These are phyloP conservation scores for Loripinus fragilis DNA, from an alignment of 2,888 invertebrate genomes.

Conservation along the genomic window DNA sequence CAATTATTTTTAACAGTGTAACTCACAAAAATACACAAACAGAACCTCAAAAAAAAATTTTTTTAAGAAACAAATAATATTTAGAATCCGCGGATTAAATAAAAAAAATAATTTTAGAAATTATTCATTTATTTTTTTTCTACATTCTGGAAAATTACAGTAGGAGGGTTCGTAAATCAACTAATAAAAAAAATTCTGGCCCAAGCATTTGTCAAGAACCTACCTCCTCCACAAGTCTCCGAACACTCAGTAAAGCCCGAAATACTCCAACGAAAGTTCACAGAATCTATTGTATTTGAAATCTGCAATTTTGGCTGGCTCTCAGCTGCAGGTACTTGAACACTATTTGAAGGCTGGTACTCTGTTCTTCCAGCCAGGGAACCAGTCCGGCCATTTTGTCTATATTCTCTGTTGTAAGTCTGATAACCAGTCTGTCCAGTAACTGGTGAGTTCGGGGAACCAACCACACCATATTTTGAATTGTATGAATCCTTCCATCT, in stretches of 20 bases:
- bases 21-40: too few relatives aligned
- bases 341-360: constrained; percentile 24
- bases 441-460: not conserved
- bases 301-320: constrained; percentile 39
- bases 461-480: not conserved
- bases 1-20: too few relatives aligned
- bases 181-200: too few relatives aligned
- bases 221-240: constrained; percentile 84
- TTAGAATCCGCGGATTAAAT: too few relatives aligned
- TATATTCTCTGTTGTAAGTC: constrained; percentile 34
- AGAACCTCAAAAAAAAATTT: too few relatives aligned
- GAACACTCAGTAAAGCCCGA: constrained; percentile 91
- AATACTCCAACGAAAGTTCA: constrained; percentile 88
- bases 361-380: not conserved
- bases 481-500: not conserved
- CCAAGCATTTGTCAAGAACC: too few relatives aligned
- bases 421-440: constrained; percentile 24
- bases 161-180: too few relatives aligned
- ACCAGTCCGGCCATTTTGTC: not conserved
- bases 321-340: constrained; percentile 17
- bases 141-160: too few relatives aligned
- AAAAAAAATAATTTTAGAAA: too few relatives aligned
- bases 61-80: too few relatives aligned
- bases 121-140: too few relatives aligned
- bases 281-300: constrained; percentile 57